These are phyloP conservation scores for Coracias cyanogaster DNA, from an alignment of 2,797 vertebrate species.

Conservation along the genomic window DNA sequence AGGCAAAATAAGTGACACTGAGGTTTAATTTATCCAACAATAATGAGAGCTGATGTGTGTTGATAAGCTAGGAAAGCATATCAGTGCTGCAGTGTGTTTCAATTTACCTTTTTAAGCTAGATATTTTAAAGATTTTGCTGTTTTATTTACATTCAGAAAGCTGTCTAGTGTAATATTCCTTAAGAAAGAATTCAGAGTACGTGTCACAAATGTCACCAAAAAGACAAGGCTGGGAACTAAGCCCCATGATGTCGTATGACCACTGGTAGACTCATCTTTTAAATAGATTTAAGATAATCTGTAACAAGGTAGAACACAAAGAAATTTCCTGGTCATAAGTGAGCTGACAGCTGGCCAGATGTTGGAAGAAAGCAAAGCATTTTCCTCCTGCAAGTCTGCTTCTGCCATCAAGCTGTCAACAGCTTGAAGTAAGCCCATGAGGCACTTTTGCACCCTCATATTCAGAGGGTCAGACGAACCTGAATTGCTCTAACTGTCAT, in stretches of 20 bases:
- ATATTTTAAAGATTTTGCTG: background rate
- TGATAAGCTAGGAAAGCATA: background rate
- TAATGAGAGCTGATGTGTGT: background rate
- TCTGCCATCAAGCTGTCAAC: background rate
- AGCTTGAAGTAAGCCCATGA: background rate
- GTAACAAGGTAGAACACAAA: background rate
- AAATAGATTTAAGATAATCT: background rate
- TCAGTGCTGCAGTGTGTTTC: background rate
- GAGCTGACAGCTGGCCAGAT: background rate
- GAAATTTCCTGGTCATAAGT: background rate
- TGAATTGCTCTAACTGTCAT: background rate
- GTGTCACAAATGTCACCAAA: background rate
- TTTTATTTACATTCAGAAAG: background rate
- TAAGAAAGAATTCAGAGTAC: background rate
- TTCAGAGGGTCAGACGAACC: fast-evolving
- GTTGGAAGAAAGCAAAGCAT: background rate
- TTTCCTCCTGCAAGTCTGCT: background rate
- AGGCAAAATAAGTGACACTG: background rate
- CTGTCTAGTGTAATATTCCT: background rate
- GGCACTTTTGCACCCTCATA: fast-evolving
- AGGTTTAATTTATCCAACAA: background rate
- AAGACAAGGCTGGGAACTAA: background rate
- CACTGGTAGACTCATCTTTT: background rate
- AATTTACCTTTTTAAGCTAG: background rate
- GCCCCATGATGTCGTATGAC: background rate